Percentiles rank a stretch among this genome's conserved stretches.
Conservation (phyloP, 2,888 invertebrate species). For the Uropetala carovei region DNA sequence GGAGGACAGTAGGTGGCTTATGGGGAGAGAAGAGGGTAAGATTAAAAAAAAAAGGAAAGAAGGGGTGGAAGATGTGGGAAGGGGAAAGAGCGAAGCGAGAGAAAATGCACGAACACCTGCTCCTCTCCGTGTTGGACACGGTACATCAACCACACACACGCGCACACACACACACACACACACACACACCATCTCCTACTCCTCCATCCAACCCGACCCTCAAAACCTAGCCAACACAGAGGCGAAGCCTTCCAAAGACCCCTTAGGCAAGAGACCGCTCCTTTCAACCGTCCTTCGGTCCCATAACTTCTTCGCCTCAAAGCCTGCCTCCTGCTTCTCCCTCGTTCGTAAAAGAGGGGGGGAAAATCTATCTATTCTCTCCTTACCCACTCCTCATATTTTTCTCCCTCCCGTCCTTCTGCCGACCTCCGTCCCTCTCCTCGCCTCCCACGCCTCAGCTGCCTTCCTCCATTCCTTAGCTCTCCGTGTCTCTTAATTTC, state of each 20-base stretch:
- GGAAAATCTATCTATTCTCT: neutral
- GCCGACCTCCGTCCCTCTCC: neutral
- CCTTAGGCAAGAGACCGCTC: neutral
- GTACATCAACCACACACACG: neutral
- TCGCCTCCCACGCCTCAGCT: neutral
- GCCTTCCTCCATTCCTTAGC: neutral
- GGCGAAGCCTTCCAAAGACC: neutral
- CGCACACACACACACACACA: neutral
- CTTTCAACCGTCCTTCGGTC: neutral
- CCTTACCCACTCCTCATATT: neutral
- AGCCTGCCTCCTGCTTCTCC: neutral
- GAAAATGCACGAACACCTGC: constrained; percentile 32
- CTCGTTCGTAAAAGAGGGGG: neutral
- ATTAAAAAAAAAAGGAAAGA: neutral
- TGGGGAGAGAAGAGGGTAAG: neutral
- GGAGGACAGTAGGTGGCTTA: neutral
- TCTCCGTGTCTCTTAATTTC: constrained; percentile 11
- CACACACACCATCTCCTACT: too few species aligned
- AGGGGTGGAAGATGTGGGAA: neutral
- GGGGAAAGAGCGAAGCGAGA: constrained; percentile 13
- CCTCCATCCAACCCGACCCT: neutral
- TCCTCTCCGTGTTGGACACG: constrained; percentile 21
- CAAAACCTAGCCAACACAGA: neutral
- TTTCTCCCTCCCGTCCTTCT: neutral
- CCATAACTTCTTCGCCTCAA: neutral